Base-by-base conservation (phyloP, 2,888 invertebrate genomes). In the Ennomos fuscantarius region DNA sequence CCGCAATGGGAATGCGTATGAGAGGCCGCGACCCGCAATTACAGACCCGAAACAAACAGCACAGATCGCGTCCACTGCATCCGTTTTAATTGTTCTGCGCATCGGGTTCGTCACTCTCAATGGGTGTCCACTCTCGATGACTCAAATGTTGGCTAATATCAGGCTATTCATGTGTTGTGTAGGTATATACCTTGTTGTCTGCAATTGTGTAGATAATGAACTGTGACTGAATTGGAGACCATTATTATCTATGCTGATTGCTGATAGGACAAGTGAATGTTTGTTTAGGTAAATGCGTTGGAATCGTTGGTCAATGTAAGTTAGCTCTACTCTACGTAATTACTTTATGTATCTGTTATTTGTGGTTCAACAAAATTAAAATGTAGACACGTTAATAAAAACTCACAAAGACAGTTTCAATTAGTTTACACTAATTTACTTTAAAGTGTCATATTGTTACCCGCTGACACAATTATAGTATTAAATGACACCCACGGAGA, bases 11-110 rank as follows among this genome's bases (percentile, higher is more conserved):
- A 78, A 73, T 81, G 89, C 85, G 87, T 73, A 6, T 24, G 59
- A 52, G 76, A 73, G 83, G 86, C 75, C 87, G 71, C 85, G 87
- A 89, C 89, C 87, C 76, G 79, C 78, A 89, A 88, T 90, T 89
- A 87, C 72, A 79, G 66, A 77, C 68, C 86, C 88, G 79, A 89
- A 89, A 89, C 89, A 86, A 84, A 84, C 79, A 62, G 81, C 86
- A 82, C 81, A 71, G 82, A 86, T 85, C 84, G 69, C 73, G 73
- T 74, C 65, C 65, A 69, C 60, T 69, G 68, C 70, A 73, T 77
- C 78, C 74, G 69, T 74, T 78, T 79, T 87, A 87, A 87, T 88
- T 87, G 84, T 82, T 84, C 74, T 69, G 82, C 84, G 82, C 75
- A 67, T 76, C 72, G 61, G 50, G 71, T 73, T 72, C 76, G 72